Conservation (phyloP, 2,888 invertebrate species). For the Ypsolopha scabrella region DNA sequence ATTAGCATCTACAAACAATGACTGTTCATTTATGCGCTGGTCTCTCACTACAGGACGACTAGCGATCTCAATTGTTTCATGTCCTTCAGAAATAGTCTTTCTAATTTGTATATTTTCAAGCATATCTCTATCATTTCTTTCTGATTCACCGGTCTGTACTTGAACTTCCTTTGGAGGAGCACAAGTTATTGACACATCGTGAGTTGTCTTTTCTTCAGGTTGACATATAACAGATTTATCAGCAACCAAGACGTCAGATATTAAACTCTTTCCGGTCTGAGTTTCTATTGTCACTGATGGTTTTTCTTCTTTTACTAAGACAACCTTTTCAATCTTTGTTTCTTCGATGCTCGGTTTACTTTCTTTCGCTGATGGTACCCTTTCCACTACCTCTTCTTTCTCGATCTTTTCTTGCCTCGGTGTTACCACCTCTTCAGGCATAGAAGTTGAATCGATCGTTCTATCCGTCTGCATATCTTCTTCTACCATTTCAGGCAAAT, state of each 20-base stretch:
- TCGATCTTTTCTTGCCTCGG: slow-evolving; percentile 31
- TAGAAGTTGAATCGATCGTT: slow-evolving; percentile 77
- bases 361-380: slow-evolving; percentile 11
- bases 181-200: slow-evolving; percentile 65
- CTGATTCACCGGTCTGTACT: slow-evolving; percentile 71
- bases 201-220: slow-evolving; percentile 40
- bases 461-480: slow-evolving; percentile 67
- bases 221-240: slow-evolving; percentile 56
- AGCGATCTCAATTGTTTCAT: slow-evolving; percentile 80
- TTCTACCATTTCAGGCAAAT: slow-evolving; percentile 45
- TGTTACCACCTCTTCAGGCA: slow-evolving; percentile 76
- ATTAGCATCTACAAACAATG: slow-evolving; percentile 79
- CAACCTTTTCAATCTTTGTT: slow-evolving; percentile 10
- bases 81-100: slow-evolving; percentile 73
- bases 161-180: slow-evolving; percentile 70
- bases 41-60: slow-evolving; percentile 70
- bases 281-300: slow-evolving; percentile 65
- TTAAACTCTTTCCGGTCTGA: slow-evolving; percentile 75
- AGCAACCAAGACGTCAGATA: slow-evolving; percentile 43
- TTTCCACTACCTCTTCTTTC: slow-evolving; percentile 12
- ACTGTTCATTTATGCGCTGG: slow-evolving; percentile 64
- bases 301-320: slow-evolving; percentile 22
- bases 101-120: slow-evolving; percentile 76
- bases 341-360: slow-evolving; percentile 24
- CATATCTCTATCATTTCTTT: slow-evolving; percentile 55